These are phyloP conservation scores for Syngnathus rostellatus DNA, from an alignment of 2,797 vertebrate species.

Conservation along the genomic window DNA sequence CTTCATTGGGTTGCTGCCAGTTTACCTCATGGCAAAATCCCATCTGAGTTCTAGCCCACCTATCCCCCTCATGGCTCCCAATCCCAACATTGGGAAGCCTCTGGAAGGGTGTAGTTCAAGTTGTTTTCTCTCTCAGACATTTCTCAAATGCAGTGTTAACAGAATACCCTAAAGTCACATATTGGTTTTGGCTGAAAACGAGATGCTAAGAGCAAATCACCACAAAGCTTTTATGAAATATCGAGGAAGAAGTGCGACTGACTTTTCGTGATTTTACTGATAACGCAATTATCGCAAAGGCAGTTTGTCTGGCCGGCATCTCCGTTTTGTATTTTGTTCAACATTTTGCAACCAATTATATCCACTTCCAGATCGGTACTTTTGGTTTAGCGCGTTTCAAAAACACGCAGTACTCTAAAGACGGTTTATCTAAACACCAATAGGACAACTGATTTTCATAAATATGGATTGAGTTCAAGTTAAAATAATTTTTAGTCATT, in stretches of 20 bases:
- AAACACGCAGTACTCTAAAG: no score
- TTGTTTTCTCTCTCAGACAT: slow-evolving; percentile 53
- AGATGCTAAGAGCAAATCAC: slow-evolving; percentile 49
- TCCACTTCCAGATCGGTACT: no score
- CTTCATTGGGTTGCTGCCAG: slow-evolving; percentile 66
- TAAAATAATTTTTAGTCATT: no score
- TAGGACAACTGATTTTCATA: no score
- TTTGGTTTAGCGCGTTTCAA: no score
- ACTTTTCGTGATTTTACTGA: slow-evolving; percentile 20
- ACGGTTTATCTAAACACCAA: no score
- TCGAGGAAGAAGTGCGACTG: slow-evolving; percentile 24
- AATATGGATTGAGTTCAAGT: no score
- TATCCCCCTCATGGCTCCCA: slow-evolving; percentile 52
- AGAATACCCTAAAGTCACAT: slow-evolving; percentile 58
- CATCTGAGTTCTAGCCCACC: slow-evolving; percentile 54
- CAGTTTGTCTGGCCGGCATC: no score
- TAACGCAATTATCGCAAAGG: no score
- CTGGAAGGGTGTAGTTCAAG: slow-evolving; percentile 62
- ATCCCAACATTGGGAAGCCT: slow-evolving; percentile 60
- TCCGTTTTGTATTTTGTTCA: no score
- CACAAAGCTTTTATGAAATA: slow-evolving; percentile 39
- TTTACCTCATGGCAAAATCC: slow-evolving; percentile 64
- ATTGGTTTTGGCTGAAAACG: slow-evolving; percentile 61
- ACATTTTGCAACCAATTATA: no score
- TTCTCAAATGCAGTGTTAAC: slow-evolving; percentile 59